These are phyloP conservation scores for Sphyrna mokarran DNA, from an alignment of 2,113 vertebrate species.

Conservation along the genomic window DNA sequence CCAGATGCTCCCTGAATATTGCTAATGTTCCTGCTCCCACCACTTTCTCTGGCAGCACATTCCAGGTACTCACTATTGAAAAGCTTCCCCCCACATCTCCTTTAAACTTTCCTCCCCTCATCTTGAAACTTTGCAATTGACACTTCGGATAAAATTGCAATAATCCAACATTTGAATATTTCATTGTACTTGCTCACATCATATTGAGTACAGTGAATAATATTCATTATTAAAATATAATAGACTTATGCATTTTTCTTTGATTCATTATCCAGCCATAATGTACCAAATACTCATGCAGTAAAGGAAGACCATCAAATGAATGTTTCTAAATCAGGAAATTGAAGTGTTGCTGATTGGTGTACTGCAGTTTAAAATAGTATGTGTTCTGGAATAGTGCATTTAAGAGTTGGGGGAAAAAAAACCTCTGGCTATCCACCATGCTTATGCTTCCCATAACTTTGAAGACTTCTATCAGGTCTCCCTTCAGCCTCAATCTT, in stretches of 20 bases:
- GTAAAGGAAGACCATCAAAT: background rate
- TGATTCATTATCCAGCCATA: background rate
- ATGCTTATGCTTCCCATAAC: no score
- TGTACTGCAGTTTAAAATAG: background rate
- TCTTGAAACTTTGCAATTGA: no score
- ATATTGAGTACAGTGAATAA: background rate
- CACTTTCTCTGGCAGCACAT: no score
- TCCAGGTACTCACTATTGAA: no score
- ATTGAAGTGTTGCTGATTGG: background rate
- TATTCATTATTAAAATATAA: conserved; percentile 12
- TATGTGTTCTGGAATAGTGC: background rate
- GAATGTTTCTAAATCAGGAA: background rate
- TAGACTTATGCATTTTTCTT: conserved; percentile 20
- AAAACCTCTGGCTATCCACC: no score
- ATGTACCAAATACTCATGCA: background rate
- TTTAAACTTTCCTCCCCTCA: no score
- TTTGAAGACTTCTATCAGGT: no score
- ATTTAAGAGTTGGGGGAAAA: background rate
- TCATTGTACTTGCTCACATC: background rate
- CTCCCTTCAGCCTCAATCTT: no score
- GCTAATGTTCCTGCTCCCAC: no score
- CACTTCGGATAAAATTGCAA: conserved; percentile 5
- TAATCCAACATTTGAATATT: conserved; percentile 8
- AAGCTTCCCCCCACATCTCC: no score
- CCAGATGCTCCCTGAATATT: no score